Conservation (phyloP, 2,113 vertebrate genomes). For the Tachuris rubrigastra region DNA sequence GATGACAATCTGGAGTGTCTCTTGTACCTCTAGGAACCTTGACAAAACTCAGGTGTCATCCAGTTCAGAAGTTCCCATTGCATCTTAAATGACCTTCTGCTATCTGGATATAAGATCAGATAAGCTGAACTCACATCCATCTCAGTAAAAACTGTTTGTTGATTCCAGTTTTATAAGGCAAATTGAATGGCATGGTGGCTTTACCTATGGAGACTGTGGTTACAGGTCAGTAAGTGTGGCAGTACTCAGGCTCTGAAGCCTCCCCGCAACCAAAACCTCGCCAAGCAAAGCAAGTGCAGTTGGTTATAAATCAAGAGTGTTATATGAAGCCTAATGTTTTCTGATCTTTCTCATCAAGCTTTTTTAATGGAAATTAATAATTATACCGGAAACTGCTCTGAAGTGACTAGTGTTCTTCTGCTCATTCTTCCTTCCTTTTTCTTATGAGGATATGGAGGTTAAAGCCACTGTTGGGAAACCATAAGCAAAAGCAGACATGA, state of each 20-base stretch:
- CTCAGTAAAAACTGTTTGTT: background rate
- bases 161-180: background rate
- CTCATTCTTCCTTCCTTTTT: background rate
- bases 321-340: background rate
- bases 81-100: background rate
- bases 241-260: background rate
- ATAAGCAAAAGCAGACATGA: background rate
- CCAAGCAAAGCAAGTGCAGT: background rate
- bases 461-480: background rate
- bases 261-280: background rate
- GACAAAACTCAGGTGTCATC: background rate
- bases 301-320: background rate
- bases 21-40: background rate
- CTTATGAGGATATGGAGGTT: background rate
- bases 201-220: background rate
- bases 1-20: background rate
- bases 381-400: background rate
- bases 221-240: background rate
- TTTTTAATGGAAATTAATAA: background rate
- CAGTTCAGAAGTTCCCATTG: background rate
- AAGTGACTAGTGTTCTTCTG: background rate
- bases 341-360: background rate
- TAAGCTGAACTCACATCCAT: background rate
- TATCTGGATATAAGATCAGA: background rate
- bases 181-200: background rate